Evolutionary conservation across 2,113 vertebrate genomes (phyloP), one percentile per base, ranked within the genome.

Genomic region (Origma solitaria): DNA sequence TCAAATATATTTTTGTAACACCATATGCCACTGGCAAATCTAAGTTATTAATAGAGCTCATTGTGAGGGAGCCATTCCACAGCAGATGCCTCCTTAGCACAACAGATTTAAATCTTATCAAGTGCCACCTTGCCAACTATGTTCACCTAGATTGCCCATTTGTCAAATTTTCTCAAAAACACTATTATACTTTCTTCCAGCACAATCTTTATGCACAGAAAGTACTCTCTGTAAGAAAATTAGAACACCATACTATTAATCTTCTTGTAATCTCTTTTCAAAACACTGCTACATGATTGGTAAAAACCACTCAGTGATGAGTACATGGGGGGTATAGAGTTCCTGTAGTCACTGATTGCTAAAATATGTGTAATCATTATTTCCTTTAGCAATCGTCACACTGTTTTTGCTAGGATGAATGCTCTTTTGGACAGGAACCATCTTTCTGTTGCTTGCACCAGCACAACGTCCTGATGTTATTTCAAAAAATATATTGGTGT

Each of bases 61-160:
- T 93, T 95, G 61, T 91, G 70, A 87, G 22, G 44, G 57, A 94
- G 37, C 35, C 51, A 31, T 81, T 87, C 37, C 70, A 62, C 45
- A 91, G 61, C 92, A 95, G 92, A 95, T 93, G 87, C 90, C 90
- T 95, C 45, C 78, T 94, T 85, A 85, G 57, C 61, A 85, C 82
- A 91, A 91, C 84, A 96, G 84, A 91, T 76, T 93, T 96, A 95
- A 96, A 94, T 91, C 78, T 94, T 93, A 49, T 51, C 84, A 68
- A 87, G 85, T 71, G 16, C 65, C 44, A 82, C 61, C 53, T 91
- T 93, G 90, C 69, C 73, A 91, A 30, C 73, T 85, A 49, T 60
- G 49, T 30, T 93, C 62, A 87, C 84, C 75, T 85, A 93, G 65
- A 69, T 79, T 37, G 15, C 14, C 28, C 17, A 53, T 90, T 93